These are phyloP conservation scores for Neopelma chrysocephalum DNA, from an alignment of 2,797 vertebrate genomes.

Conservation along the genomic window DNA sequence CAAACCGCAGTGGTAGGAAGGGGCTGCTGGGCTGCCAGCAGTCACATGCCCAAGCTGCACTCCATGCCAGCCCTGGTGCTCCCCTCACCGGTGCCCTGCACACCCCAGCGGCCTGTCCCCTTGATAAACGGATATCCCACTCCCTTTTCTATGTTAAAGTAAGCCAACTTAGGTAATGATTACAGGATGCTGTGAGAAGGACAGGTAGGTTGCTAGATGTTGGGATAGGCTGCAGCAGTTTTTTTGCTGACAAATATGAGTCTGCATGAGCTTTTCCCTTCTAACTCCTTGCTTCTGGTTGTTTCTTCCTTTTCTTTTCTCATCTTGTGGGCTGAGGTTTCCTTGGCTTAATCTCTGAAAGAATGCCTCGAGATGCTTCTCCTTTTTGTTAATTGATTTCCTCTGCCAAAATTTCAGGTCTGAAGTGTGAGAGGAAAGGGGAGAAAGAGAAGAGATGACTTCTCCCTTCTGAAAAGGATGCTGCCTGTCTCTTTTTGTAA, in stretches of 20 bases:
- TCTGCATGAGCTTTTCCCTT: neutral
- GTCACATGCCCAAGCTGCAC: fast-evolving
- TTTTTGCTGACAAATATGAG: neutral
- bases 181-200: neutral
- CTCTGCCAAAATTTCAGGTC: neutral
- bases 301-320: neutral
- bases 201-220: neutral
- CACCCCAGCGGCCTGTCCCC: too few relatives aligned
- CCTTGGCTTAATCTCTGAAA: neutral
- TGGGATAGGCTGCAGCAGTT: neutral
- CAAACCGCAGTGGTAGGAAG: fast-evolving
- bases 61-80: neutral
- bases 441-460: neutral
- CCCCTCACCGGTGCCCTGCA: neutral
- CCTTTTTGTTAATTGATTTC: neutral
- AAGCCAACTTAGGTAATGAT: neutral
- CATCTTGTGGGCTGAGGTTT: neutral
- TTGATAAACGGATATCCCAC: neutral
- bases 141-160: neutral
- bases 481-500: neutral
- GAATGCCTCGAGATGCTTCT: neutral
- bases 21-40: neutral
- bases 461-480: neutral
- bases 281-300: neutral
- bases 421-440: neutral